A percentile compares a stretch with the other conserved stretches of the same genome.
These are phyloP conservation scores for Yponomeuta malinellus DNA, from an alignment of 2,888 invertebrate species.

Conservation along the genomic window DNA sequence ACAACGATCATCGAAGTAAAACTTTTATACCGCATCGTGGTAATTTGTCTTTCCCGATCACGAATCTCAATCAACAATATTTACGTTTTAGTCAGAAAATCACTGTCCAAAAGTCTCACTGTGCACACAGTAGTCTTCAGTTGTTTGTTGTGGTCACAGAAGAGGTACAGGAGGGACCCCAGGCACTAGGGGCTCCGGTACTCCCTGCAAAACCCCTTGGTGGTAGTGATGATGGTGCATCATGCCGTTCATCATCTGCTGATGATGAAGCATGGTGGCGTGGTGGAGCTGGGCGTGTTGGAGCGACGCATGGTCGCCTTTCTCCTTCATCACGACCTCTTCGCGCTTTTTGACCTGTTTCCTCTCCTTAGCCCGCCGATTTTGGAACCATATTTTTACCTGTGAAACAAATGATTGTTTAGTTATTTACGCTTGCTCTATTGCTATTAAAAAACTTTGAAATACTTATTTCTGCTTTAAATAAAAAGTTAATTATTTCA, in stretches of 20 bases:
- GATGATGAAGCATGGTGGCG: constrained; percentile 71
- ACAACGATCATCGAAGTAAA: constrained; percentile 34
- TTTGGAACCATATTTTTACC: constrained; percentile 93
- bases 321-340: constrained; percentile 80
- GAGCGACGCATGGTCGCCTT: constrained; percentile 68
- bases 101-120: constrained; percentile 41
- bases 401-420: constrained; percentile 26
- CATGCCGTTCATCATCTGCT: constrained; percentile 74
- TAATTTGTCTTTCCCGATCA: constrained; percentile 1
- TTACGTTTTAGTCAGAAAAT: constrained; percentile 21
- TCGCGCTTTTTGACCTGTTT: constrained; percentile 91
- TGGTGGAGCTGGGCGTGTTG: constrained; percentile 72
- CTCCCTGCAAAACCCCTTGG: constrained; percentile 68
- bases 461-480: no score
- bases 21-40: constrained; percentile 17
- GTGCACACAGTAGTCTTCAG: constrained; percentile 45
- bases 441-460: no score
- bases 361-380: constrained; percentile 94
- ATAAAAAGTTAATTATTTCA: background rate
- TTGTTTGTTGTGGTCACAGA: constrained; percentile 61
- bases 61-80: background rate
- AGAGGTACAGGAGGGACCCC: constrained; percentile 65
- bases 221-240: constrained; percentile 71
- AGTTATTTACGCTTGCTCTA: background rate
- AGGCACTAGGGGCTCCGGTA: constrained; percentile 67